Evolutionary conservation across 2,113 vertebrate genomes (phyloP).

Genomic region (Gymnogyps californianus): DNA sequence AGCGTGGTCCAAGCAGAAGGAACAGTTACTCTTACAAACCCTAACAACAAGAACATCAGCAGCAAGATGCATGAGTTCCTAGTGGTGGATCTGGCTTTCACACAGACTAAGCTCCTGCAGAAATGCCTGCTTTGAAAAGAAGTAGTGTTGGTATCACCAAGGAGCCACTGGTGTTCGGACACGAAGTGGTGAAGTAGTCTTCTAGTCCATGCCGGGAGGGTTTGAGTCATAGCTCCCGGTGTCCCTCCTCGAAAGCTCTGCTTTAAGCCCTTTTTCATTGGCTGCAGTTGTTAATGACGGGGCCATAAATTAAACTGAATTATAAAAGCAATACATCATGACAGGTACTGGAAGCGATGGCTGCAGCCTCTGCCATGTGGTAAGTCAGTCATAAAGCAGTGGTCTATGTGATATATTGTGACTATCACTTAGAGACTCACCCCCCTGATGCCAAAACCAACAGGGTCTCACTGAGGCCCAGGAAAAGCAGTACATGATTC

Average conservation of each 20-base stretch:
- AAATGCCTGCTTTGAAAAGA: not conserved
- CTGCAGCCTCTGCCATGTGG: not conserved
- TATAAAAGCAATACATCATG: not conserved
- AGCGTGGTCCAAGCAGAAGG: not conserved
- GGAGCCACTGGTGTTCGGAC: not conserved
- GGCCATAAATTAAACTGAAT: not conserved
- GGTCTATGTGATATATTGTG: not conserved
- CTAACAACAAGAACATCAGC: not conserved
- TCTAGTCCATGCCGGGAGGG: not conserved
- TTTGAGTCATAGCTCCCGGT: not conserved
- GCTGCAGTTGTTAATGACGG: not conserved
- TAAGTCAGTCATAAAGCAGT: not conserved
- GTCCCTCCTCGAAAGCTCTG: not conserved
- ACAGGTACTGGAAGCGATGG: not conserved
- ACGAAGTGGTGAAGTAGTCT: not conserved
- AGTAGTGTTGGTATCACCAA: not conserved
- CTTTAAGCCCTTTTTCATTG: not conserved
- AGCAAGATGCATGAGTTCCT: not conserved
- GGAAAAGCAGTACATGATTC: not conserved
- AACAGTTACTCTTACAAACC: not conserved
- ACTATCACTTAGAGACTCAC: not conserved
- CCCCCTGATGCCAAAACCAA: not conserved
- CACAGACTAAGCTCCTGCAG: not conserved
- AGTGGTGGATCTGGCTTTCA: not conserved
- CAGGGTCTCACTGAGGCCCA: not conserved